Conservation (phyloP, 2,113 vertebrate genomes). For the Leuciscus idus region DNA sequence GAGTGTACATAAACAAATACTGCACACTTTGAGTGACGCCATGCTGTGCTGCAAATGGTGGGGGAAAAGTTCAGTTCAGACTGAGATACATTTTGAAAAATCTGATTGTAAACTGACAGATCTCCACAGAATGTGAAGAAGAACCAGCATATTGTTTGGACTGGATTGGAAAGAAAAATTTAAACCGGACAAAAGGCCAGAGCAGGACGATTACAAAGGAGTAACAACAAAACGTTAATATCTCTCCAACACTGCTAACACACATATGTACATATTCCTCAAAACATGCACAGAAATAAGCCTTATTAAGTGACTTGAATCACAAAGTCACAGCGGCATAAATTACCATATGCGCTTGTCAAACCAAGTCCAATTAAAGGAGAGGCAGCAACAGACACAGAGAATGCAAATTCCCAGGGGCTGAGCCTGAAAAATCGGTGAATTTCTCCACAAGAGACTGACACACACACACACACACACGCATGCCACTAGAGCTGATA, state of each 20-base stretch:
- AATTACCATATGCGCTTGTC: constrained; percentile 52
- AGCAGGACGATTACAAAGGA: not conserved
- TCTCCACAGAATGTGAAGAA: not conserved
- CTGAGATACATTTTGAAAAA: not conserved
- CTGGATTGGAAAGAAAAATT: not conserved
- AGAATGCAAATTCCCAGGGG: constrained; percentile 9
- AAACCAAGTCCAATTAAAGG: constrained; percentile 53
- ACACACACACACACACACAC: not conserved
- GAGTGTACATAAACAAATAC: not conserved
- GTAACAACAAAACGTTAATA: not conserved
- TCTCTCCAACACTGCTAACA: not conserved
- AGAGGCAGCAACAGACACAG: constrained; percentile 32
- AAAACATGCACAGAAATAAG: not conserved
- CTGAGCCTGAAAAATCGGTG: not conserved
- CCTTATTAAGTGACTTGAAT: constrained; percentile 33
- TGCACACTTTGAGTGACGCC: not conserved
- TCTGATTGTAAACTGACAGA: not conserved
- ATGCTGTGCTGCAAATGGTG: not conserved
- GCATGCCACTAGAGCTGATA: not conserved
- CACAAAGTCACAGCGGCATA: constrained; percentile 30
- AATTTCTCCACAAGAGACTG: constrained; percentile 9
- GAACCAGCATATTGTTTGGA: not conserved
- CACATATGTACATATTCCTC: constrained; percentile 14
- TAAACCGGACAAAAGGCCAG: not conserved
- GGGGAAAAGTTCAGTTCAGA: not conserved